A percentile compares a stretch with the other conserved stretches of the same genome.
Evolutionary conservation across 2,113 vertebrate genomes (phyloP).

Genomic region (Perca flavescens): DNA sequence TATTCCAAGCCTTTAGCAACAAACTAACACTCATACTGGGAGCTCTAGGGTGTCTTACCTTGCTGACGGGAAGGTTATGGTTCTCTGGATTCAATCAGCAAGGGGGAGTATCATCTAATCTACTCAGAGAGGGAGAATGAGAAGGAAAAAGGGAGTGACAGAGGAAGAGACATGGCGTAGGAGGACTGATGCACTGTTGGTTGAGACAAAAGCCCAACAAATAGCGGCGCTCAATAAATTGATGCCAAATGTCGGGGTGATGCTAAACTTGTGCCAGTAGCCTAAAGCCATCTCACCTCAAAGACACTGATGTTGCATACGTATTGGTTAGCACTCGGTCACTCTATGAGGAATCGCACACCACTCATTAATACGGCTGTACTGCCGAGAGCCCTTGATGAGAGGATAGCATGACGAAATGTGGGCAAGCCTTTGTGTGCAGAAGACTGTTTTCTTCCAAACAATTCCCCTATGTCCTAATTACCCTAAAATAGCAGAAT

Average conservation of each 20-base stretch:
- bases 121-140: constrained; percentile 24
- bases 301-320: constrained; percentile 14
- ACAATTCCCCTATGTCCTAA: constrained; percentile 45
- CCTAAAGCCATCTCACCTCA: constrained; percentile 23
- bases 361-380: not conserved
- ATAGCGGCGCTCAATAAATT: constrained; percentile 18
- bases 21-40: constrained; percentile 53
- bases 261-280: constrained; percentile 19
- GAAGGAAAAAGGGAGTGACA: constrained; percentile 21
- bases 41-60: constrained; percentile 55
- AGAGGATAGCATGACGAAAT: constrained; percentile 2
- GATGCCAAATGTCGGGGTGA: constrained; percentile 28
- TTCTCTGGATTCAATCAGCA: constrained; percentile 42
- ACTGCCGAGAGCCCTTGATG: not conserved
- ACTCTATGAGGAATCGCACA: not conserved
- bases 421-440: not conserved
- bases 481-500: constrained; percentile 49
- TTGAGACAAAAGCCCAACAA: constrained; percentile 29
- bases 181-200: constrained; percentile 19
- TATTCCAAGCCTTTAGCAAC: constrained; percentile 43
- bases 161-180: not conserved
- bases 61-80: constrained; percentile 68
- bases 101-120: constrained; percentile 48
- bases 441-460: not conserved
- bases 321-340: constrained; percentile 13